Conservation (phyloP, 2,888 invertebrate genomes). For the Aphidius colemani region DNA sequence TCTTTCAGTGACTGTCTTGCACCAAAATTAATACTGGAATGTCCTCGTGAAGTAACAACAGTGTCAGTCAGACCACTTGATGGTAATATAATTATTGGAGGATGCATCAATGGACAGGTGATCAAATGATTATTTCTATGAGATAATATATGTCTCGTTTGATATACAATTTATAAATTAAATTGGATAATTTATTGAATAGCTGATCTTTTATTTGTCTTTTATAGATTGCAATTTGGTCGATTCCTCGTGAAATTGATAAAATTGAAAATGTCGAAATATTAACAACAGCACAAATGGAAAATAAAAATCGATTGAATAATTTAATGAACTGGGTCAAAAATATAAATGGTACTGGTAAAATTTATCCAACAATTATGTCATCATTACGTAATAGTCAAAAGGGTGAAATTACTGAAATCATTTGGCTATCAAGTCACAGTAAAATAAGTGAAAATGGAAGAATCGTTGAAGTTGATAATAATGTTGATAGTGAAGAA, state of each 20-base stretch:
- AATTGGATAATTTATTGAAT: background rate
- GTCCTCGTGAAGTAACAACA: conserved; percentile 69
- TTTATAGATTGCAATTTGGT: conserved; percentile 71
- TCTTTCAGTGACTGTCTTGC: conserved; percentile 72
- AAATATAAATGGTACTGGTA: conserved; percentile 64
- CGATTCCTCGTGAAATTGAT: conserved; percentile 68
- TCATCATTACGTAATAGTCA: conserved; percentile 70
- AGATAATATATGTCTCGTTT: background rate
- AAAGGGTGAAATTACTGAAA: conserved; percentile 67
- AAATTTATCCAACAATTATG: conserved; percentile 67
- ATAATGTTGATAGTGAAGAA: conserved; percentile 50
- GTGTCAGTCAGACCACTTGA: conserved; percentile 74
- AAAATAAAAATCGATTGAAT: conserved; percentile 67
- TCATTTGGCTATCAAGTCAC: conserved; percentile 72
- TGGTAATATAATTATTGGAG: conserved; percentile 73
- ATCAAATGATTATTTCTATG: background rate
- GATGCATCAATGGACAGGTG: conserved; percentile 69
- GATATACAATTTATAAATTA: background rate
- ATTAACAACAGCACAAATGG: conserved; percentile 68
- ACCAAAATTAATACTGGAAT: conserved; percentile 72
- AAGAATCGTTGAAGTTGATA: conserved; percentile 58
- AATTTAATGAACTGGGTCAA: conserved; percentile 74
- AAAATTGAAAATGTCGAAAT: conserved; percentile 68
- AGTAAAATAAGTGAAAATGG: conserved; percentile 68
- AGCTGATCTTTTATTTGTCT: background rate